Evolutionary conservation across 2,888 invertebrate species (phyloP).

Genomic region (Brenthis hecate): DNA sequence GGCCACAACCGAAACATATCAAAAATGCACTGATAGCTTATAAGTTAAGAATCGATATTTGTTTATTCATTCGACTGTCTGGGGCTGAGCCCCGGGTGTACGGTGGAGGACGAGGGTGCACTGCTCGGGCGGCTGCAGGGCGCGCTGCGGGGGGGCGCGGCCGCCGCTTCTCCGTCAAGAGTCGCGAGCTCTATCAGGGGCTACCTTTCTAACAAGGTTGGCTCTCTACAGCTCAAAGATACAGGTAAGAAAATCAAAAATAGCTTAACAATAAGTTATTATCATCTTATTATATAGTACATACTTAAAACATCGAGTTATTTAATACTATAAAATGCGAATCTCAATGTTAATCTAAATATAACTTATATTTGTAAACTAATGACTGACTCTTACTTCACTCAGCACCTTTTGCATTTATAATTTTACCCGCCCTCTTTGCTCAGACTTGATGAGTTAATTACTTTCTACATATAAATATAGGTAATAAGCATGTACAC

Average conservation of each 20-base stretch:
- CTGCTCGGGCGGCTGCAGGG: conserved; percentile 86
- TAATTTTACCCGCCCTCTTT: too few relatives aligned
- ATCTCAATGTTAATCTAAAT: too few relatives aligned
- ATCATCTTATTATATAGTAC: background rate
- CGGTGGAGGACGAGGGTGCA: conserved; percentile 81
- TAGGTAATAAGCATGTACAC: too few relatives aligned
- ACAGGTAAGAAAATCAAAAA: conserved; percentile 82
- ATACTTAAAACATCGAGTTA: background rate
- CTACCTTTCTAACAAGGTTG: conserved; percentile 86
- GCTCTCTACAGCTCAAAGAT: conserved; percentile 86
- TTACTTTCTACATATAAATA: too few relatives aligned
- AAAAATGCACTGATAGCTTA: conserved; percentile 71
- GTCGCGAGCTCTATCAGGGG: conserved; percentile 89
- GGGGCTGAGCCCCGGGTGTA: conserved; percentile 61
- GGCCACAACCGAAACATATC: conserved; percentile 69
- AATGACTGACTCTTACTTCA: too few relatives aligned
- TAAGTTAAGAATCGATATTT: conserved; percentile 30
- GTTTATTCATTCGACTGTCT: conserved; percentile 42
- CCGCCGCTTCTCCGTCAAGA: conserved; percentile 86
- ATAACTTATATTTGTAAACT: too few relatives aligned
- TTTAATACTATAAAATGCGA: too few relatives aligned
- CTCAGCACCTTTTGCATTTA: too few relatives aligned
- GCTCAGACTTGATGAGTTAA: too few relatives aligned
- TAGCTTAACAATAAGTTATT: background rate
- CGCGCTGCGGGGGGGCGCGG: conserved; percentile 86